Conservation (phyloP, 2,797 vertebrate species). For the Sebastolobus altivelis region DNA sequence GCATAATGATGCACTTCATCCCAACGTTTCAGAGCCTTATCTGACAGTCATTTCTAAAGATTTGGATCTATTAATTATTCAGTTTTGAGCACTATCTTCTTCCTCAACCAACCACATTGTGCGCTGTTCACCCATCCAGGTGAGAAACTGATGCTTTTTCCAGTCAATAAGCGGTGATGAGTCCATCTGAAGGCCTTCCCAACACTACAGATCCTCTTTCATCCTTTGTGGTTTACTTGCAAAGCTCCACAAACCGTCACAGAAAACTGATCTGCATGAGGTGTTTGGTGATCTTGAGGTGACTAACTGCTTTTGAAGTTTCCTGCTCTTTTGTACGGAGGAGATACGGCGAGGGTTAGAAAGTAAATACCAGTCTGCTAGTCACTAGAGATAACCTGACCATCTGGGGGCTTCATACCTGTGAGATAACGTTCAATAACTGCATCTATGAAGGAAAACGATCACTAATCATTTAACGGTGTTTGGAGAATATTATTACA, state of each 20-base stretch:
- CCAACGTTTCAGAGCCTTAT: background rate
- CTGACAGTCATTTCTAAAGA: background rate
- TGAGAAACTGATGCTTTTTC: constrained; percentile 64
- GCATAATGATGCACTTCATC: background rate
- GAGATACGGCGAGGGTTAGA: constrained; percentile 39
- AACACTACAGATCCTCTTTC: constrained; percentile 77
- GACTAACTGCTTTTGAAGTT: constrained; percentile 81
- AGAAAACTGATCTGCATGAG: constrained; percentile 77
- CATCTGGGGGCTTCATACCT: constrained; percentile 20
- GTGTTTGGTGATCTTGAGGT: constrained; percentile 75
- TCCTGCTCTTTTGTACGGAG: constrained; percentile 67
- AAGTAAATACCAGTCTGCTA: constrained; percentile 45
- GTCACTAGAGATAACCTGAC: constrained; percentile 51
- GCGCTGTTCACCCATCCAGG: constrained; percentile 31
- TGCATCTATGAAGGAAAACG: constrained; percentile 32
- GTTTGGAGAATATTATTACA: constrained; percentile 47
- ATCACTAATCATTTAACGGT: constrained; percentile 33
- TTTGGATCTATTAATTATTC: background rate
- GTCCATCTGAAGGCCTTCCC: constrained; percentile 65
- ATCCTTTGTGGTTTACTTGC: constrained; percentile 77
- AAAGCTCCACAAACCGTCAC: constrained; percentile 74
- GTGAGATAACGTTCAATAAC: constrained; percentile 22
- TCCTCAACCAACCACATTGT: constrained; percentile 16
- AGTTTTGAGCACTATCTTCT: background rate
- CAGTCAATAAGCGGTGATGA: constrained; percentile 69